Percentiles rank a stretch among this genome's conserved stretches.
These are phyloP conservation scores for Halictus ligatus DNA, from an alignment of 2,888 invertebrate species.

Conservation along the genomic window DNA sequence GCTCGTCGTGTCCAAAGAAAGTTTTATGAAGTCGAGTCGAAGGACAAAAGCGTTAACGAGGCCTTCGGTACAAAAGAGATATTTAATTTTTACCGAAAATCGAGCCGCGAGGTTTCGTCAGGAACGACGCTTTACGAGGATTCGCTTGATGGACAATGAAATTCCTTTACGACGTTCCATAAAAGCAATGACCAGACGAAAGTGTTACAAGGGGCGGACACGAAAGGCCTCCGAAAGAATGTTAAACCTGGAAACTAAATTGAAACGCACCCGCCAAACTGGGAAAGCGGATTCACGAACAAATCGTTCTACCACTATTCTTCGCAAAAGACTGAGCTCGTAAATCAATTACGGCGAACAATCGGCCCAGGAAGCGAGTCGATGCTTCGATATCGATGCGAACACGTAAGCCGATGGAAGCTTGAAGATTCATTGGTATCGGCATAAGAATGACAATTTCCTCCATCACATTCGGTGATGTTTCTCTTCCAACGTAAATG, in stretches of 20 bases:
- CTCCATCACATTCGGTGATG: too few relatives aligned
- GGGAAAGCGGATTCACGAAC: neutral
- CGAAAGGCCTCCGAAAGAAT: neutral
- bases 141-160: constrained; percentile 13
- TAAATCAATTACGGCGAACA: neutral
- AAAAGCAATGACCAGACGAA: constrained; percentile 32
- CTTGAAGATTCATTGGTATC: too few relatives aligned
- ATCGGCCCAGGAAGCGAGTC: neutral
- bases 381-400: neutral
- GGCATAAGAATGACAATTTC: too few relatives aligned
- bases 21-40: neutral
- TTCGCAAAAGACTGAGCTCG: neutral
- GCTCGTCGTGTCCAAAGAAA: neutral
- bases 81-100: constrained; percentile 12
- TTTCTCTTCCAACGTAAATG: too few relatives aligned
- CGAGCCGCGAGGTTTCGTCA: neutral
- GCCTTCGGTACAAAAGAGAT: neutral
- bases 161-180: constrained; percentile 33
- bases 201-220: constrained; percentile 17
- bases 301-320: neutral
- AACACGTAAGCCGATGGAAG: too few relatives aligned
- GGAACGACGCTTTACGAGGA: constrained; percentile 10
- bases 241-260: neutral
- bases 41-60: constrained; percentile 1
- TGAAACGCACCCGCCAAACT: neutral